Percentiles rank a stretch among this genome's conserved stretches.
Conservation (phyloP, 2,888 invertebrate species). For the Linnaemya tessellans region DNA sequence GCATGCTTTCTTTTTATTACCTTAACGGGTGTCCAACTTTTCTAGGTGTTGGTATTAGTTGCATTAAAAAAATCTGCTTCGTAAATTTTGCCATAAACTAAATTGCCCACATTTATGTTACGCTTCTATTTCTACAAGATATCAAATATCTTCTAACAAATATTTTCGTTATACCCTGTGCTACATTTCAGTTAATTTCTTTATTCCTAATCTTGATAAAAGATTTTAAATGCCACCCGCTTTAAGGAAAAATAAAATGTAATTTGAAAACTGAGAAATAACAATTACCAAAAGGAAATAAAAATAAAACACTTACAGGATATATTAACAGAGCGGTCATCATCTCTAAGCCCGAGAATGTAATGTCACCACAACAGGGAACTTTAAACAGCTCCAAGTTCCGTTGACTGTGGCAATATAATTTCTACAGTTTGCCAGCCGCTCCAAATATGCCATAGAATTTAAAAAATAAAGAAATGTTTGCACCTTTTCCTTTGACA, state of each 20-base stretch:
- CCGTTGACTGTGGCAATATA: slow-evolving; percentile 13
- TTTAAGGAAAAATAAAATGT: slow-evolving; percentile 17
- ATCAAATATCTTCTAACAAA: no score
- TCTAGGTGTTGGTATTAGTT: no score
- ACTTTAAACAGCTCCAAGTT: slow-evolving; percentile 3
- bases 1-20: not conserved
- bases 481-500: slow-evolving; percentile 67
- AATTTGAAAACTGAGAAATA: not conserved
- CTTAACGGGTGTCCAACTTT: no score
- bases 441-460: slow-evolving; percentile 24
- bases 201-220: slow-evolving; percentile 55
- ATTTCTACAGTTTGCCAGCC: slow-evolving; percentile 21
- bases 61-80: no score
- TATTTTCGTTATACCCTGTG: not conserved
- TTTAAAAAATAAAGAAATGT: slow-evolving; percentile 47
- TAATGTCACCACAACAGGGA: slow-evolving; percentile 2
- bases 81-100: no score
- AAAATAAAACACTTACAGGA: not conserved
- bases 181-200: slow-evolving; percentile 23
- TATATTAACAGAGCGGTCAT: slow-evolving; percentile 63
- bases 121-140: no score
- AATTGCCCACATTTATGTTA: no score
- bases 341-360: slow-evolving; percentile 50
- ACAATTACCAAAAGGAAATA: not conserved
- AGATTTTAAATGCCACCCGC: slow-evolving; percentile 36